Base-by-base conservation (phyloP, 2,888 invertebrate species). In the Ectemnius lituratus region DNA sequence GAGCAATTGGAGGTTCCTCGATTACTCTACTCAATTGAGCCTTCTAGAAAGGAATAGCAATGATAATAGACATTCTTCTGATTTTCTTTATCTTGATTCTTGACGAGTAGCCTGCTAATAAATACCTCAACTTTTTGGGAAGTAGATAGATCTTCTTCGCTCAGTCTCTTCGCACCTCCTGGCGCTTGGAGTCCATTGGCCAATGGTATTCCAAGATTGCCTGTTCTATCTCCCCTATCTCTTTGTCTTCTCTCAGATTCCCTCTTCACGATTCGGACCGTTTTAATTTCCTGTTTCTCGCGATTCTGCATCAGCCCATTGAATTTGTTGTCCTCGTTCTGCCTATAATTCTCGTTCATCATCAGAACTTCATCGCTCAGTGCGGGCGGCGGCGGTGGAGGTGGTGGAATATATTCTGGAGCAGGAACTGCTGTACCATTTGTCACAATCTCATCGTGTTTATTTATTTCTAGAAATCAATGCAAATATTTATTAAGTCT, bases 201-300 rank as follows among this genome's bases (percentile, higher is more conserved):
- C 81, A 87, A 81, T 75, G 89, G 89, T 64, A 89, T 83, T 63
- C 89, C 89, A 18, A 88, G 81, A 71, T 88, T 88, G 18, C 90
- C 91, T 45, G 92, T 93, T 61, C 96, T 94, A 85, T 96, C 96
- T 3, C 89, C 89, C 61, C 96, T 92, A 85, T 96, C 96, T 62
- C 96, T 92, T 87, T 96, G 96, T 0, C 97, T 92, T 66, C 97
- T 93, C 89, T 97, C 97, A 23, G 97, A 96, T 89, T 97, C 97
- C 14, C 97, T 93, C 91, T 98, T 98, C 0, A 98, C 97, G 85
- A 98, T 97, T 73, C 98, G 93, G 18, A 98, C 98, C 0, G 98
- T 98, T 93, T 97, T 97, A 72, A 97, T 96, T 91, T 97, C 97
- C 89, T 95, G 94, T 84, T 97, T 97, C 87, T 97, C 97, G 70